Evolutionary conservation across 35 echinoderm and acorn worm species (phyloP).

Genomic region (Ophiothrix spiculata): DNA sequence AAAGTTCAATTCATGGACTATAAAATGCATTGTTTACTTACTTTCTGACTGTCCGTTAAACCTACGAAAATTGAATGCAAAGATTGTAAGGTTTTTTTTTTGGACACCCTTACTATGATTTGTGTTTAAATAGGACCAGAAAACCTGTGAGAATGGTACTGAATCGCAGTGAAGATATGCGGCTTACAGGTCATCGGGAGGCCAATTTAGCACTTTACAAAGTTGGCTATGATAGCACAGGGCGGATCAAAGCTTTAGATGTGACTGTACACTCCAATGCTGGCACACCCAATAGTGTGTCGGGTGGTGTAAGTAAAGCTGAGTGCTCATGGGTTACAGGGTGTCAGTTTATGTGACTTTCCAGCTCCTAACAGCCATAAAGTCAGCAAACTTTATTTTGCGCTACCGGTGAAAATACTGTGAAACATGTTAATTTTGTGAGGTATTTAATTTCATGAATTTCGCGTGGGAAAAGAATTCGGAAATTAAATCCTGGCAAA

Average conservation of each 20-base stretch:
- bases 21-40: background rate
- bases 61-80: too few relatives aligned
- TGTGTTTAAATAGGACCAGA: background rate
- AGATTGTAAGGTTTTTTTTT: background rate
- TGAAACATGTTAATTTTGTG: too few relatives aligned
- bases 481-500: too few relatives aligned
- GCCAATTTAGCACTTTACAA: background rate
- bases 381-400: too few relatives aligned
- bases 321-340: too few relatives aligned
- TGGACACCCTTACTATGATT: background rate
- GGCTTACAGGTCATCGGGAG: background rate
- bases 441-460: too few relatives aligned
- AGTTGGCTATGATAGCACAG: background rate
- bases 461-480: too few relatives aligned
- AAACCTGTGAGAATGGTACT: background rate
- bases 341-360: too few relatives aligned
- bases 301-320: background rate
- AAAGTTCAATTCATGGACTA: background rate
- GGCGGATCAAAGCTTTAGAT: background rate
- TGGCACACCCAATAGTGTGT: background rate
- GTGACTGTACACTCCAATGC: background rate
- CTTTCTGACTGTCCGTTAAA: too few relatives aligned
- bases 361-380: too few relatives aligned
- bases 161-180: slow-evolving; percentile 8
- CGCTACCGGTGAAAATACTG: too few relatives aligned